Evolutionary conservation across 2,113 vertebrate genomes (phyloP).

Genomic region (Cyprinus carpio): DNA sequence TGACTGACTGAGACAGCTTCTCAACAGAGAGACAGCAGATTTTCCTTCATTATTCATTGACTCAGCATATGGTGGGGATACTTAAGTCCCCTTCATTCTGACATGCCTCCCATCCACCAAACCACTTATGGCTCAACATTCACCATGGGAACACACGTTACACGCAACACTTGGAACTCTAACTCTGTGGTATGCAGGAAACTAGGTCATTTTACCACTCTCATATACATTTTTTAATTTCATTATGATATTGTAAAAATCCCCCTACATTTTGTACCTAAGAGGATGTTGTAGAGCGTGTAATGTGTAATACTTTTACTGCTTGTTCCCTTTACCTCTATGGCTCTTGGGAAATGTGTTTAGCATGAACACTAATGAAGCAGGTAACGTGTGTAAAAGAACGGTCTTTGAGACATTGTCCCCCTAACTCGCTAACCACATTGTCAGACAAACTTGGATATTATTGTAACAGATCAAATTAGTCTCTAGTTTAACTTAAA

Average conservation of each 20-base stretch:
- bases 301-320: too few species aligned
- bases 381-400: constrained; percentile 61
- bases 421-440: constrained; percentile 63
- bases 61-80: constrained; percentile 39
- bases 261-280: too few species aligned
- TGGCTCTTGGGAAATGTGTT: constrained; percentile 54
- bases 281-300: too few species aligned
- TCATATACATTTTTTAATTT: background rate
- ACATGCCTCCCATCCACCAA: background rate
- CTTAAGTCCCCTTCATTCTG: constrained; percentile 10
- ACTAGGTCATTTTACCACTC: background rate
- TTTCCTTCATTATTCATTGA: constrained; percentile 44
- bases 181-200: background rate
- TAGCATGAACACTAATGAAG: constrained; percentile 65
- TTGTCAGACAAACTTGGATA: constrained; percentile 78
- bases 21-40: background rate
- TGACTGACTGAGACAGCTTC: background rate
- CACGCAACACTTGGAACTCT: background rate
- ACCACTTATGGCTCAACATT: background rate
- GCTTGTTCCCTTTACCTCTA: too few species aligned
- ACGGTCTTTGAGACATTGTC: constrained; percentile 64
- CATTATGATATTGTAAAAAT: too few species aligned
- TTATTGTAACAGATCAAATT: constrained; percentile 85
- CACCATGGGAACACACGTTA: constrained; percentile 24
- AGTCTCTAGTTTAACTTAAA: constrained; percentile 93